These are phyloP conservation scores for Passerculus sandwichensis DNA, from an alignment of 2,797 vertebrate genomes.

Conservation along the genomic window DNA sequence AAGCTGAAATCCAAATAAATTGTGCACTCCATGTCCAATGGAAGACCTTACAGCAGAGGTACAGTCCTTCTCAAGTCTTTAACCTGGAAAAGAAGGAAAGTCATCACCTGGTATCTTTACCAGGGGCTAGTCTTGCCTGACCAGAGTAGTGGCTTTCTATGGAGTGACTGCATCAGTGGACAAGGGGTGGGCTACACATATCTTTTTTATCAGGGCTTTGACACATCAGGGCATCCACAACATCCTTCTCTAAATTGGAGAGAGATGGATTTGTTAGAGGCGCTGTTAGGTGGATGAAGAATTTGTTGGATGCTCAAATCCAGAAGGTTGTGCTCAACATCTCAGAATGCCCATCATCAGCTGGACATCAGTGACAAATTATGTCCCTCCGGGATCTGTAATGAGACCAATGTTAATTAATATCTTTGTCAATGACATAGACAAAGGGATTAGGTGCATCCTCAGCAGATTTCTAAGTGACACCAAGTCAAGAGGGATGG, in stretches of 20 bases:
- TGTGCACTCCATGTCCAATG: not conserved
- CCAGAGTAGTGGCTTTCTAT: not conserved
- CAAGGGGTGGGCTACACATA: not conserved
- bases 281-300: not conserved
- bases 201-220: not conserved
- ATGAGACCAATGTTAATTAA: not conserved
- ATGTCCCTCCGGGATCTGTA: not conserved
- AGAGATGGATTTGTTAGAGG: fast-evolving
- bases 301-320: not conserved
- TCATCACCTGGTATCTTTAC: not conserved
- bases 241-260: not conserved
- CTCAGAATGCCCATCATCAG: not conserved
- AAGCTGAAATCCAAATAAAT: not conserved
- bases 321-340: not conserved
- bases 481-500: not conserved
- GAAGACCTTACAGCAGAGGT: not conserved
- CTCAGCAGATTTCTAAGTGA: not conserved
- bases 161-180: not conserved
- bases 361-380: not conserved
- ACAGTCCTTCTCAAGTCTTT: not conserved
- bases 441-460: not conserved
- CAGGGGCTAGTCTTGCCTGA: not conserved
- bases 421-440: not conserved
- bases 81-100: not conserved
- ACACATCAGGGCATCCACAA: too few species aligned